Conservation (phyloP, 2,888 invertebrate species). For the Xestia xanthographa region DNA sequence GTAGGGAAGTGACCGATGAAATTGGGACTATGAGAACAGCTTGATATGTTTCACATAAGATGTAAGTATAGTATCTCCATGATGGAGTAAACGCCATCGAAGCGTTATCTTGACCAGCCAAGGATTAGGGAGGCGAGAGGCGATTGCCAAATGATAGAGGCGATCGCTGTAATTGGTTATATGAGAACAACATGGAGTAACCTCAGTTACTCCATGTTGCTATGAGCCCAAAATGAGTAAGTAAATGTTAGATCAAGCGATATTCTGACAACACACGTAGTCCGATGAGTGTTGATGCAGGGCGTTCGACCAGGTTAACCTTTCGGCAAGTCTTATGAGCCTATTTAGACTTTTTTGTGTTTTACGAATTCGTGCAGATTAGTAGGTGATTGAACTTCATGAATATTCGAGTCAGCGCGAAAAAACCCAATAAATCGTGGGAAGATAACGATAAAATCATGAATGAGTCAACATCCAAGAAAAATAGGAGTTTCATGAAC, state of each 20-base stretch:
- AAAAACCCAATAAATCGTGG: slow-evolving; percentile 12
- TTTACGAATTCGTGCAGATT: neutral
- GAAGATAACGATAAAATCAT: slow-evolving; percentile 15
- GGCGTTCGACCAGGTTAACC: neutral
- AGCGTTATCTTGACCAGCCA: neutral
- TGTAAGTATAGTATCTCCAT: neutral
- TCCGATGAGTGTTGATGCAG: neutral
- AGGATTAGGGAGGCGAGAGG: neutral
- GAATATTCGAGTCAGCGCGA: neutral
- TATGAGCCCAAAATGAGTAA: neutral
- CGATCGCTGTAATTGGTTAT: neutral
- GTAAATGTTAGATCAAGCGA: neutral
- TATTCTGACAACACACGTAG: neutral
- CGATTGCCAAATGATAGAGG: neutral
- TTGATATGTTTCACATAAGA: neutral
- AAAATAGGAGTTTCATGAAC: slow-evolving; percentile 38
- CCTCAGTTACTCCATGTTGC: too few relatives aligned
- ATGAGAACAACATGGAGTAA: neutral
- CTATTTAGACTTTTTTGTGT: neutral
- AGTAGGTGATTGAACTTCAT: slow-evolving; percentile 13
- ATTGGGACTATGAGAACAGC: neutral
- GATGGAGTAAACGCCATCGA: neutral
- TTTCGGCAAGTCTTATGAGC: neutral
- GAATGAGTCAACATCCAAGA: slow-evolving; percentile 31
- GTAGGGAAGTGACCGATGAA: neutral